Conservation (phyloP, 2,888 invertebrate species). For the Neoaliturus tenellus region DNA sequence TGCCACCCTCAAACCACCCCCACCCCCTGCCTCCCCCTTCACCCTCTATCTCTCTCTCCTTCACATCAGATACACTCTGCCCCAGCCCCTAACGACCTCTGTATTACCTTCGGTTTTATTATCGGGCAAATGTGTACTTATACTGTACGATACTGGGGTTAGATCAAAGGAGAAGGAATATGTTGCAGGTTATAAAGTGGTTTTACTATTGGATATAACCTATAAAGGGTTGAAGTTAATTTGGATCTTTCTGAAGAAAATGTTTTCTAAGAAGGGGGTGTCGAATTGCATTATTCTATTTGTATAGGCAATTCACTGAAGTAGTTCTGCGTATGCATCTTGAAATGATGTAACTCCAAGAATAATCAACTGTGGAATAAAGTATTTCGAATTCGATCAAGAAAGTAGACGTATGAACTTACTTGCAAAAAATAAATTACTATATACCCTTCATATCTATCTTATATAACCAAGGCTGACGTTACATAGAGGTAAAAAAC, state of each 20-base stretch:
- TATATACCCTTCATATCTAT: too few species aligned
- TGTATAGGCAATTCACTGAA: too few species aligned
- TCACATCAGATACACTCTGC: conserved; percentile 47
- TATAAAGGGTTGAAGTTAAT: neutral
- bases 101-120: conserved; percentile 46
- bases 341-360: too few species aligned
- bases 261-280: too few species aligned
- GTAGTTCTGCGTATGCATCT: too few species aligned
- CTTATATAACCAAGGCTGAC: too few species aligned
- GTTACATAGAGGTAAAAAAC: too few species aligned
- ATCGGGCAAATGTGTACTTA: conserved; percentile 29
- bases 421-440: too few species aligned
- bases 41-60: conserved; percentile 64
- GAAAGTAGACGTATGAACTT: too few species aligned
- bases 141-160: neutral
- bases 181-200: neutral
- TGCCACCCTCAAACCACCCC: neutral
- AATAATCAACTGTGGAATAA: too few species aligned
- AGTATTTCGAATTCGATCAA: too few species aligned
- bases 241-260: neutral
- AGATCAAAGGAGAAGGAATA: conserved; percentile 17
- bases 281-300: too few species aligned
- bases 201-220: neutral
- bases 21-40: conserved; percentile 63
- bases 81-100: conserved; percentile 27